Evolutionary conservation across 2,797 vertebrate genomes (phyloP).

Genomic region (Antennarius maculatus): DNA sequence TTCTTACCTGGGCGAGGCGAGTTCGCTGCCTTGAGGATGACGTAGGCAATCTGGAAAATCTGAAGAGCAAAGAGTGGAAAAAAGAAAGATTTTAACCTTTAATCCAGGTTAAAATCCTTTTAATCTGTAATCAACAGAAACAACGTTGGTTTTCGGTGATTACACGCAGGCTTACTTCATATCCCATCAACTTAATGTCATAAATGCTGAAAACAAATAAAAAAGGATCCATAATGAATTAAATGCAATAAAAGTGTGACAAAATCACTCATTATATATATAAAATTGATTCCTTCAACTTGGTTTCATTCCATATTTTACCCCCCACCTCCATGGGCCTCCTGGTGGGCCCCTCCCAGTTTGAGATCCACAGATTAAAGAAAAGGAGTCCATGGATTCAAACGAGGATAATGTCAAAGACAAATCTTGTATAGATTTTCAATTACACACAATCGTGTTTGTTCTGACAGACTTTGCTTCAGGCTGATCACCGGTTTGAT

Average conservation of each 20-base stretch:
- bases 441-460: neutral
- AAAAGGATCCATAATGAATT: too few relatives aligned
- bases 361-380: too few relatives aligned
- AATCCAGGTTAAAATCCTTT: neutral
- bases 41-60: constrained; percentile 96
- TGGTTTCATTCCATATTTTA: neutral
- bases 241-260: too few relatives aligned
- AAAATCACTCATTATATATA: too few relatives aligned
- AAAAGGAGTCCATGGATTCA: too few relatives aligned
- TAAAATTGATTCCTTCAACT: neutral
- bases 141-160: neutral
- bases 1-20: constrained; percentile 88
- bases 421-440: neutral
- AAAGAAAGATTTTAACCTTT: neutral
- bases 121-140: neutral
- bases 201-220: too few relatives aligned
- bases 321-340: neutral
- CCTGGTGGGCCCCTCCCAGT: too few relatives aligned
- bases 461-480: neutral
- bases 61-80: constrained; percentile 57
- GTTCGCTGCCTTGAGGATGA: constrained; percentile 96
- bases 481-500: constrained; percentile 7
- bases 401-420: neutral
- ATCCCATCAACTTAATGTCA: too few relatives aligned
- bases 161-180: too few relatives aligned